A percentile compares a stretch with the other conserved stretches of the same genome.
These are phyloP conservation scores for Acrocephalus arundinaceus DNA, from an alignment of 2,113 vertebrate genomes.

Conservation along the genomic window DNA sequence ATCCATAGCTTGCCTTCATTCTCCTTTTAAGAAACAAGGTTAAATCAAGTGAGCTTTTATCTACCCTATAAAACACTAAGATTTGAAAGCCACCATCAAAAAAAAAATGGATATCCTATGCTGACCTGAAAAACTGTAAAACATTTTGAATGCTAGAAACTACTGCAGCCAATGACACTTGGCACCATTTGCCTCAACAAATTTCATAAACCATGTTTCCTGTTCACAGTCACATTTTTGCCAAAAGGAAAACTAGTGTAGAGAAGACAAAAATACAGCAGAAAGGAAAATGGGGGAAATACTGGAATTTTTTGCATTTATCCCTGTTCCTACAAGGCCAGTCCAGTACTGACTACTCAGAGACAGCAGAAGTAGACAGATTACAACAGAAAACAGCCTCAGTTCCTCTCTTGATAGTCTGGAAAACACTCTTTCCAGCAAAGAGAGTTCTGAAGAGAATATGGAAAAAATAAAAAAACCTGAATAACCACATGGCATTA, in stretches of 20 bases:
- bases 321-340: neutral
- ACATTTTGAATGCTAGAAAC: neutral
- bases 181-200: neutral
- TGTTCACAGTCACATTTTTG: neutral
- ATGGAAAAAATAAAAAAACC: neutral
- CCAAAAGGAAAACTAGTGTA: neutral
- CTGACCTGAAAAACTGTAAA: neutral
- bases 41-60: neutral
- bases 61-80: neutral
- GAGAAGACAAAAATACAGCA: neutral
- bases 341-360: neutral
- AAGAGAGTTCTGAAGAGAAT: neutral
- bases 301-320: rapidly evolving
- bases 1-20: neutral
- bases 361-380: neutral
- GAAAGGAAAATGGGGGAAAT: neutral
- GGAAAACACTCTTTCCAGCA: neutral
- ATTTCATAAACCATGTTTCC: neutral
- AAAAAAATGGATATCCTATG: neutral
- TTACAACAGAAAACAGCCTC: neutral
- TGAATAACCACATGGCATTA: neutral
- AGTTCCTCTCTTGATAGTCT: neutral
- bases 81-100: neutral
- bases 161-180: neutral
- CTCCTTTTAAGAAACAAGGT: neutral